These are phyloP conservation scores for Salmo trutta DNA, from an alignment of 2,797 vertebrate genomes.

Conservation along the genomic window DNA sequence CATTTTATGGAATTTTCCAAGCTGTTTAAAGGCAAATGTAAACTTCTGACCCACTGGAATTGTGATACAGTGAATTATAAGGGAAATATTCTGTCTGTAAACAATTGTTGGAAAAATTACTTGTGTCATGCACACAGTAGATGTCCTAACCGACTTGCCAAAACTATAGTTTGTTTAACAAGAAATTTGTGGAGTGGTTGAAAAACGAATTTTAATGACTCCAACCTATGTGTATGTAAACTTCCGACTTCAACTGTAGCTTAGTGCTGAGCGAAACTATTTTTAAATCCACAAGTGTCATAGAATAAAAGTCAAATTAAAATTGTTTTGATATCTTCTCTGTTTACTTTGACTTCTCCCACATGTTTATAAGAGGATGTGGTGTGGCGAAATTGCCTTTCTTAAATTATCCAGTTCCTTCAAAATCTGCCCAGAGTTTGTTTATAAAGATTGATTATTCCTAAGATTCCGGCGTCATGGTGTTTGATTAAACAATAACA, in stretches of 20 bases:
- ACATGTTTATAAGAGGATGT: constrained; percentile 32
- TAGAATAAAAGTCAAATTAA: constrained; percentile 36
- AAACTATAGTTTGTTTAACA: too few relatives aligned
- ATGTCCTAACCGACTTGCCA: too few relatives aligned
- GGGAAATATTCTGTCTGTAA: too few relatives aligned
- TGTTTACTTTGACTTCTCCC: constrained; percentile 9
- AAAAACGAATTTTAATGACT: too few relatives aligned
- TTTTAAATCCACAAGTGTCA: constrained; percentile 46
- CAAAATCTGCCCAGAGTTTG: constrained; percentile 37
- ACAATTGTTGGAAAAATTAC: too few relatives aligned
- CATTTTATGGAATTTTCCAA: too few relatives aligned
- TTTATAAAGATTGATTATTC: constrained; percentile 60
- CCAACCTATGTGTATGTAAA: too few relatives aligned
- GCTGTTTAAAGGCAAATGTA: too few relatives aligned
- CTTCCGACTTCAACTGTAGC: not conserved
- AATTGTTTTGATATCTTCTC: constrained; percentile 37
- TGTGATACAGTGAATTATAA: too few relatives aligned
- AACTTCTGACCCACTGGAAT: too few relatives aligned
- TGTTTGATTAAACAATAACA: constrained; percentile 33
- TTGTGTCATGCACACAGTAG: too few relatives aligned
- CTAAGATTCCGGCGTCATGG: constrained; percentile 5
- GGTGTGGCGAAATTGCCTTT: constrained; percentile 43
- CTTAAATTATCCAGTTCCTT: constrained; percentile 32
- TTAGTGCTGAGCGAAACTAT: not conserved
- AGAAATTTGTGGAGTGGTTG: too few relatives aligned